phyloP scores from a whole-genome alignment of 2,888 invertebrate genomes.

The Stegana nigrithorax region DNA sequence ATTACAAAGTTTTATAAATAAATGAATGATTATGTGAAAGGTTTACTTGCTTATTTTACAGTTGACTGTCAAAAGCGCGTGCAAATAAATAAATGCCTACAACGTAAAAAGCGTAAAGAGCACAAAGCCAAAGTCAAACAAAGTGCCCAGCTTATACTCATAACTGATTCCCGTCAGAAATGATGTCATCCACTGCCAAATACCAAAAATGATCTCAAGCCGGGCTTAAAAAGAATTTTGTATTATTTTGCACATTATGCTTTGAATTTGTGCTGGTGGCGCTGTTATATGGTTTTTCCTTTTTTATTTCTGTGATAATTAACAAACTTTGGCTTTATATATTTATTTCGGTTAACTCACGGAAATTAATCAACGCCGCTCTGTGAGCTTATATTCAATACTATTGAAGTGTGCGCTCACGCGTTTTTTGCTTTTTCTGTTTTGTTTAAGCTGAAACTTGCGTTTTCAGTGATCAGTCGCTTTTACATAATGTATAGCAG shows the following conservation, averaged over 20 bases:
- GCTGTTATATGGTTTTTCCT: too few species aligned
- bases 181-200: slow-evolving; percentile 1
- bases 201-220: neutral
- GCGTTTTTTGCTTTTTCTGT: neutral
- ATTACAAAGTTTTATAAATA: too few species aligned
- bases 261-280: neutral
- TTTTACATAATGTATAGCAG: too few species aligned
- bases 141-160: neutral
- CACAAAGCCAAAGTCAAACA: neutral
- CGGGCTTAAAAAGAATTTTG: neutral
- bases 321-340: neutral
- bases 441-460: neutral
- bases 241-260: neutral
- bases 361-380: neutral
- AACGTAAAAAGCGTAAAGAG: neutral
- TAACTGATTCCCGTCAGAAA: neutral
- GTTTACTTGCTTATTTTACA: neutral
- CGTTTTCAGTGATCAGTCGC: too few species aligned
- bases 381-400: neutral
- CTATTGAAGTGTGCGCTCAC: neutral
- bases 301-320: neutral
- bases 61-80: neutral
- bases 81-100: neutral
- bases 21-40: too few species aligned
- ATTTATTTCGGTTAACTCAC: neutral